phyloP scores from a whole-genome alignment of 2,797 vertebrate species.

The Poeciliopsis presidionis region DNA sequence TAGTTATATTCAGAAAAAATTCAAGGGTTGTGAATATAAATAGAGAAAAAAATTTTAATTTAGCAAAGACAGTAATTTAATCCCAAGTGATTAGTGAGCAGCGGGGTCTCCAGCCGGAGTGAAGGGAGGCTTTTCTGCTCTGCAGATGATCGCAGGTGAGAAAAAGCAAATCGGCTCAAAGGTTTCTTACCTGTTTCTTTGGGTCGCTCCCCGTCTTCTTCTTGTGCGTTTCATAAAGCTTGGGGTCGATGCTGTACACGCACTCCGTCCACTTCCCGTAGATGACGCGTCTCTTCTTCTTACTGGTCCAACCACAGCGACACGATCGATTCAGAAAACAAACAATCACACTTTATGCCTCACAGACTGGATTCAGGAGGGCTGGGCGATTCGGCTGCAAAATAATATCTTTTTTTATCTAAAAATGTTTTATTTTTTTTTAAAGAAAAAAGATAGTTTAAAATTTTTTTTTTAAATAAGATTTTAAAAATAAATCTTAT shows the following conservation, averaged over 20 bases:
- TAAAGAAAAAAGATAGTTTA: too few species aligned
- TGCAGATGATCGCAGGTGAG: neutral
- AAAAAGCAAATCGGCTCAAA: neutral
- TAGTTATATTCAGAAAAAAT: neutral
- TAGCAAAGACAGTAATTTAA: neutral
- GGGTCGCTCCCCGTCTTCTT: conserved; percentile 82
- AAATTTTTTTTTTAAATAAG: too few species aligned
- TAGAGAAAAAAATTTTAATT: neutral
- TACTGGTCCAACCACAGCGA: conserved; percentile 75
- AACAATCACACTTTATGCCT: rapidly evolving
- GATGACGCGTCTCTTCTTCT: conserved; percentile 90
- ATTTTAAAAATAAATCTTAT: too few species aligned
- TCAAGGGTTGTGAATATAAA: neutral
- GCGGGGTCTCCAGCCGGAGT: neutral
- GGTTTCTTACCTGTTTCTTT: conserved; percentile 81
- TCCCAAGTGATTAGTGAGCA: neutral
- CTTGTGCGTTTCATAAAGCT: conserved; percentile 83
- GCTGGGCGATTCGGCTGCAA: too few species aligned
- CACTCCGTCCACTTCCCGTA: conserved; percentile 99
- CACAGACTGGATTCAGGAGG: neutral
- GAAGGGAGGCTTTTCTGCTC: conserved; percentile 29
- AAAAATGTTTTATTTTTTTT: too few species aligned
- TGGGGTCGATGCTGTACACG: conserved; percentile 90
- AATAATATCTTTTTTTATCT: too few species aligned
- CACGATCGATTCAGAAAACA: neutral